Conservation (phyloP, 2,888 invertebrate genomes). For the Apodemia hepburni region DNA sequence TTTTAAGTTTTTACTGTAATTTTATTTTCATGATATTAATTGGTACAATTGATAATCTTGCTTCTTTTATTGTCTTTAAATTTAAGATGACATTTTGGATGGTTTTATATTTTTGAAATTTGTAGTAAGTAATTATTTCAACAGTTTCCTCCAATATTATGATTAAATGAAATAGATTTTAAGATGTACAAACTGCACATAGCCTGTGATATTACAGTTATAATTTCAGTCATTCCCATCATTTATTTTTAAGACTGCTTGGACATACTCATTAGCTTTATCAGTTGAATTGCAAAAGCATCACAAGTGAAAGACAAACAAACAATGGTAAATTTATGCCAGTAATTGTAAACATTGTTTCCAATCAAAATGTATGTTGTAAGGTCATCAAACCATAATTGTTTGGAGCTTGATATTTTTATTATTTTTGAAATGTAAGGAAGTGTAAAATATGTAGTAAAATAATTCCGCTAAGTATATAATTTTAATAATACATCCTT, state of each 20-base stretch:
- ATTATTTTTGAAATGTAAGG: too few relatives aligned
- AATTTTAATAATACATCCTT: too few relatives aligned
- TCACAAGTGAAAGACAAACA: not conserved
- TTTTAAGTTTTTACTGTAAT: conserved; percentile 6
- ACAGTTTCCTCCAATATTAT: conserved; percentile 6
- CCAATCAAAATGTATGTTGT: too few relatives aligned
- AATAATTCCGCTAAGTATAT: too few relatives aligned
- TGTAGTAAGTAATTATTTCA: not conserved
- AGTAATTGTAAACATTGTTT: too few relatives aligned
- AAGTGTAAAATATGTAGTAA: too few relatives aligned
- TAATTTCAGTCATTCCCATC: conserved; percentile 18
- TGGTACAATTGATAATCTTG: not conserved
- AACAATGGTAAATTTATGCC: too few relatives aligned
- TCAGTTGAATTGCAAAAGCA: not conserved
- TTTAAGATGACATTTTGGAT: not conserved
- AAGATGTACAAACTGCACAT: conserved; percentile 30
- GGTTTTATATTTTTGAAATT: not conserved
- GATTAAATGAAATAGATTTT: conserved; percentile 14
- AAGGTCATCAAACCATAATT: too few relatives aligned
- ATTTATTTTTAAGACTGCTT: not conserved
- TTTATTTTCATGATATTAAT: not conserved
- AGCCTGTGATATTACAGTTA: conserved; percentile 34
- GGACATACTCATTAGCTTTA: conserved; percentile 1
- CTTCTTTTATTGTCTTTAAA: not conserved
- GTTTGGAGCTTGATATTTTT: too few relatives aligned